phyloP scores from a whole-genome alignment of 1,140 invertebrate genomes.

The Bombus confusus region DNA sequence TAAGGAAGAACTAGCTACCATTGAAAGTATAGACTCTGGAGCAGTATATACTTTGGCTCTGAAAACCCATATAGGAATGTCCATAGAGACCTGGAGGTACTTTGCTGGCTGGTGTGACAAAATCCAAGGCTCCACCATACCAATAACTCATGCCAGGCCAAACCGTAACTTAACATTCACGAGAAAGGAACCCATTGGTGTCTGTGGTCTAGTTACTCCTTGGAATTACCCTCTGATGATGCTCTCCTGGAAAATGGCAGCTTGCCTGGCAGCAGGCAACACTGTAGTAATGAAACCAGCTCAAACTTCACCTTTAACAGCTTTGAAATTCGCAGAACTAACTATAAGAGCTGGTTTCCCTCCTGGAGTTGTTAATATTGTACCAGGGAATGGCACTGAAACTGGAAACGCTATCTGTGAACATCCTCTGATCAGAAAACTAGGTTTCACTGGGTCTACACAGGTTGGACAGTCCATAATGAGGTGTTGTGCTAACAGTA shows the following conservation, averaged over 20 bases:
- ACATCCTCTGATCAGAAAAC: slow-evolving; percentile 92
- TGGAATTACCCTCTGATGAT: slow-evolving; percentile 99
- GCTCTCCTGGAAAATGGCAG: slow-evolving; percentile 99
- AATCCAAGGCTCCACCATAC: slow-evolving; percentile 95
- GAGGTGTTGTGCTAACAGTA: slow-evolving; percentile 93
- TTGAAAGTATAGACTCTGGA: slow-evolving; percentile 96
- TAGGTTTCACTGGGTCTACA: slow-evolving; percentile 98
- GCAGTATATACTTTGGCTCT: slow-evolving; percentile 97
- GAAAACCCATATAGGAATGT: slow-evolving; percentile 97
- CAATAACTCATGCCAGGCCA: slow-evolving; percentile 93
- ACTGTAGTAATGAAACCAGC: slow-evolving; percentile 97
- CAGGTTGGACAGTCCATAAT: slow-evolving; percentile 94
- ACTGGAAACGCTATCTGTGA: slow-evolving; percentile 93
- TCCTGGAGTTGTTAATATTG: slow-evolving; percentile 96
- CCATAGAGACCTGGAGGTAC: slow-evolving; percentile 95
- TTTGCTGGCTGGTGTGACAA: slow-evolving; percentile 98
- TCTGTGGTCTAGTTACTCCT: slow-evolving; percentile 97
- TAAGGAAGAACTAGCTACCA: slow-evolving; percentile 96
- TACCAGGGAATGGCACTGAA: slow-evolving; percentile 91
- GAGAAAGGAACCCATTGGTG: slow-evolving; percentile 93
- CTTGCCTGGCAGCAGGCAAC: slow-evolving; percentile 96
- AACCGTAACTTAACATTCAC: slow-evolving; percentile 95
- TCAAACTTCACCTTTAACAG: slow-evolving; percentile 95
- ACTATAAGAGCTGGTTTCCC: slow-evolving; percentile 94
- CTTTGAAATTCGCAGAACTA: slow-evolving; percentile 96